phyloP scores from a whole-genome alignment of 2,888 invertebrate genomes.

The Rapana venosa region DNA sequence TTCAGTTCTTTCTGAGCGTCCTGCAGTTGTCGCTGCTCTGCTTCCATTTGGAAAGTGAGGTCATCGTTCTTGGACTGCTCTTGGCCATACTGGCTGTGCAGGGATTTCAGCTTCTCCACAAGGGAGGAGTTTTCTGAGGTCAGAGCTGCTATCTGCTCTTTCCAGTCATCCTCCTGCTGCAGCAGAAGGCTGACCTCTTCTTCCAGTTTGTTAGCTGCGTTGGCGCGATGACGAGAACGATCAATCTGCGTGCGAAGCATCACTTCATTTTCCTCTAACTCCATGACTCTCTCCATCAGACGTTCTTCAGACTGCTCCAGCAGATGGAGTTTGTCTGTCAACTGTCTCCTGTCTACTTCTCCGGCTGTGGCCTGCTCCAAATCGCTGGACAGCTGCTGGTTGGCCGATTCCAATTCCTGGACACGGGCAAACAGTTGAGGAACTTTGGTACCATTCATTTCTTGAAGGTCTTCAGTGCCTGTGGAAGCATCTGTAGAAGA shows the following conservation, averaged over 20 bases:
- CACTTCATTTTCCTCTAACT: constrained; percentile 58
- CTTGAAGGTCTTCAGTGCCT: constrained; percentile 32
- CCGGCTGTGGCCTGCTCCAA: constrained; percentile 52
- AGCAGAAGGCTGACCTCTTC: constrained; percentile 39
- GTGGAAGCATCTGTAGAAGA: constrained; percentile 33
- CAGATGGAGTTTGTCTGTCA: constrained; percentile 67
- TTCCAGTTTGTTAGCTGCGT: constrained; percentile 44
- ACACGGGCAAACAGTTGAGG: constrained; percentile 62
- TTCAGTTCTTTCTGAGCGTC: constrained; percentile 62
- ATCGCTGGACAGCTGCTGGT: constrained; percentile 57
- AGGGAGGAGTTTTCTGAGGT: constrained; percentile 46
- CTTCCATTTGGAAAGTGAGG: constrained; percentile 45
- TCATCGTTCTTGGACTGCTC: constrained; percentile 26
- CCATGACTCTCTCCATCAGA: constrained; percentile 72
- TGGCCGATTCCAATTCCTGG: constrained; percentile 65
- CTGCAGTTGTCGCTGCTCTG: constrained; percentile 54
- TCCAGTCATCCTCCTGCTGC: constrained; percentile 44
- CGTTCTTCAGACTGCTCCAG: constrained; percentile 71
- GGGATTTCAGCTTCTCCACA: not conserved
- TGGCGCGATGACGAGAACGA: constrained; percentile 15
- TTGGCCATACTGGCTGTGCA: constrained; percentile 15
- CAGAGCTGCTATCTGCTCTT: constrained; percentile 47
- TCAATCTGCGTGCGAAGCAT: constrained; percentile 38
- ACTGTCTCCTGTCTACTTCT: constrained; percentile 54
- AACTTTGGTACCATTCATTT: constrained; percentile 19